These are phyloP conservation scores for Crotophaga sulcirostris DNA, from an alignment of 2,113 vertebrate genomes.

Conservation along the genomic window DNA sequence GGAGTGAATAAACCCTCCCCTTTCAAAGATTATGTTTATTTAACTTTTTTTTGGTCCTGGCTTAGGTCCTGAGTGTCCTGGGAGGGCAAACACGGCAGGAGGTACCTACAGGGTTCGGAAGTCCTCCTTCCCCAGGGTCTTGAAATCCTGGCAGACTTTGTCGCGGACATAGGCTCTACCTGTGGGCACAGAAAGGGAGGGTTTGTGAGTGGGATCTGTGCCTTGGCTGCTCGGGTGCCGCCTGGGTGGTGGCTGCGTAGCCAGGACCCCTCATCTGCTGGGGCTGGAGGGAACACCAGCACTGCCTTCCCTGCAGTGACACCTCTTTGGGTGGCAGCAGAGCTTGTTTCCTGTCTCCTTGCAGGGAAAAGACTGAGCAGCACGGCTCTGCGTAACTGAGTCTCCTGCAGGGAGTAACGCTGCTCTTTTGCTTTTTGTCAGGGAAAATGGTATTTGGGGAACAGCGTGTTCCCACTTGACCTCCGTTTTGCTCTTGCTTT, in stretches of 20 bases:
- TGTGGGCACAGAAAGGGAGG: slow-evolving; percentile 32
- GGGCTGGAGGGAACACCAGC: not conserved
- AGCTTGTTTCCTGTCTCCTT: not conserved
- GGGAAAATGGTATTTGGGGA: not conserved
- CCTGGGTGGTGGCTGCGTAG: not conserved
- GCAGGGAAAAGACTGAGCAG: not conserved
- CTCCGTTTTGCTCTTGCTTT: not conserved
- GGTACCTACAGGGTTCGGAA: slow-evolving; percentile 76
- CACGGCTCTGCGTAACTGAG: not conserved
- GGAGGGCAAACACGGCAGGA: not conserved
- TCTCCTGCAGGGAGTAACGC: not conserved
- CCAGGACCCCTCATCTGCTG: no score
- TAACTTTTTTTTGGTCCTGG: not conserved
- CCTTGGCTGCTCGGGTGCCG: not conserved
- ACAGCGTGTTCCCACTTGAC: no score
- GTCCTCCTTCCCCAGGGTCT: slow-evolving; percentile 69
- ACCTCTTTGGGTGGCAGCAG: not conserved
- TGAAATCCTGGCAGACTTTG: slow-evolving; percentile 77
- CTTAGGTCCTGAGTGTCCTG: no score
- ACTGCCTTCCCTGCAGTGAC: not conserved
- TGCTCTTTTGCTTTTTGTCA: not conserved
- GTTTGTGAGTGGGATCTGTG: not conserved
- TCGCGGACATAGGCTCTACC: slow-evolving; percentile 74
- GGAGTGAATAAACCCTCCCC: no score
- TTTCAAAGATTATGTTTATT: not conserved